Evolutionary conservation across 2,113 vertebrate genomes (phyloP), one percentile per base, ranked within the genome.

Genomic region (Pristiophorus japonicus): DNA sequence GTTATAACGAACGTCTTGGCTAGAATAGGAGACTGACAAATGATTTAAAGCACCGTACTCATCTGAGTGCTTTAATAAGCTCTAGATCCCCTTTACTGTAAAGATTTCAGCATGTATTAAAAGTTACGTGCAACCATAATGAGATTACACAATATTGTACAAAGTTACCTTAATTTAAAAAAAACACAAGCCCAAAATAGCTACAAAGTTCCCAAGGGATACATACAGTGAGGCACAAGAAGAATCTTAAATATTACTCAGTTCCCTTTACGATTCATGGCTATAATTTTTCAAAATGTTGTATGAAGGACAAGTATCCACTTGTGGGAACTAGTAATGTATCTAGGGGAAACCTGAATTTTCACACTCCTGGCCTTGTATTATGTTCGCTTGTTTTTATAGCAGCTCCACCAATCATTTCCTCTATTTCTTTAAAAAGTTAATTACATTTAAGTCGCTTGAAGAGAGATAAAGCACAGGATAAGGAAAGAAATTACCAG

Each of bases 1-100:
- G 97, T 97, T 98, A 96, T 97, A 96, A 96, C 96, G 93, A 70
- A 94, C 24, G 11, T 94, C 66, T 47, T 70, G 51, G 42, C 66
- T 45, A 24, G 42, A 94, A 67, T 70, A 42, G 45, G 42, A 70
- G 11, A 70, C 93, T 51, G 93, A 70, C 65, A 51, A 94, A 27
- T 70, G 93, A 51, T 42, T 94, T 67, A 70, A 42, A 93, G 59
- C n/a, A 6, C n/a, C 70, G 16, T 22, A 27, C 63, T 70, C 42
- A 67, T 67, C 63, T 34, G 45, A 70, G 38, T 70, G 27, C 51
- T 90, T 55, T 30, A 94, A 30, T 67, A 92, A 92, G 34, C 34
- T 63, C n/a, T 63, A 38, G 62, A 12, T 63, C 59, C 59, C n/a
- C 14, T 22, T 63, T 63, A 38, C 16, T 92, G 18, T 63, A n/a